Percentiles rank a stretch among this genome's conserved stretches.
Evolutionary conservation across 2,113 vertebrate genomes (phyloP).

Genomic region (Vidua macroura): DNA sequence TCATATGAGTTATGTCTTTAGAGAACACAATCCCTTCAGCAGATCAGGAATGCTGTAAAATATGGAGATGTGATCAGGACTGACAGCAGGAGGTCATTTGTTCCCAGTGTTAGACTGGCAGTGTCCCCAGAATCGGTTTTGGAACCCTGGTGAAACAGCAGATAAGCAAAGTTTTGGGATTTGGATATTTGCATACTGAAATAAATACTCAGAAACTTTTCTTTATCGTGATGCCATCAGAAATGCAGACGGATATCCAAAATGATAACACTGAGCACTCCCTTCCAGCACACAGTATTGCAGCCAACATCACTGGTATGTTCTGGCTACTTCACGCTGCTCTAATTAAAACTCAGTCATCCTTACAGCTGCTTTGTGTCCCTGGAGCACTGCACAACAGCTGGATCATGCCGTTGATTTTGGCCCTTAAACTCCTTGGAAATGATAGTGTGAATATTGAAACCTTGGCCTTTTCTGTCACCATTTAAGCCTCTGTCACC

Average conservation of each 20-base stretch:
- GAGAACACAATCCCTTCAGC: neutral
- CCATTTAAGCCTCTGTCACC: neutral
- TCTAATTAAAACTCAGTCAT: conserved; percentile 20
- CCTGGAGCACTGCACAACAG: conserved; percentile 12
- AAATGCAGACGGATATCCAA: neutral
- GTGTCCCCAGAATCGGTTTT: neutral
- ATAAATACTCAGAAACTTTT: neutral
- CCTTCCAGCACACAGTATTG: neutral
- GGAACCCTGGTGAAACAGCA: neutral
- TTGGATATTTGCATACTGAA: neutral
- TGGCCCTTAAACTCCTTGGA: neutral
- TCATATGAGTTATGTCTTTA: neutral
- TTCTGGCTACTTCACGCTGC: neutral
- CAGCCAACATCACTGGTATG: conserved; percentile 7
- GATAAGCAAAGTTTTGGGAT: neutral
- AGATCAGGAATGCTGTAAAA: neutral
- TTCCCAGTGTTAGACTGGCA: neutral
- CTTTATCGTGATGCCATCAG: neutral
- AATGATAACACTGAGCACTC: neutral
- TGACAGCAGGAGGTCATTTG: neutral
- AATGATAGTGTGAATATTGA: neutral
- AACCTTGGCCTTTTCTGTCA: neutral
- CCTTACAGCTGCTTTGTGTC: conserved; percentile 27
- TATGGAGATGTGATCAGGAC: neutral
- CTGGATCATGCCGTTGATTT: neutral